A percentile compares a stretch with the other conserved stretches of the same genome.
Conservation (phyloP, 2,888 invertebrate genomes). For the Leptarthrus brevirostris region DNA sequence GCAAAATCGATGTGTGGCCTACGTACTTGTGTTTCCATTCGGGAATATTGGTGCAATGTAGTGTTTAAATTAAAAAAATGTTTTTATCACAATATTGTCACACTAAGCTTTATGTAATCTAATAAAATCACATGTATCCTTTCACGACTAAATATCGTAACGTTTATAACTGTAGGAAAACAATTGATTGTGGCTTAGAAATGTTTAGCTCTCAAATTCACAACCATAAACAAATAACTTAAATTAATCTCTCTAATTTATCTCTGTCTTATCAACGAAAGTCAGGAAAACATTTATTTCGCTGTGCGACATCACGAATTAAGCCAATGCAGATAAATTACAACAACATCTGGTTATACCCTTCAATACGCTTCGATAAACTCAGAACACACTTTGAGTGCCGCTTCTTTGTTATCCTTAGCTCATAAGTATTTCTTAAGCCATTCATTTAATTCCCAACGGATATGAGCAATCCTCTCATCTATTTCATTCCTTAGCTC, state of each 20-base stretch:
- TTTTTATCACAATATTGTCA: too few relatives aligned
- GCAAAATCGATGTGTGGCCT: background rate
- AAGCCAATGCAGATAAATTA: slow-evolving; percentile 49
- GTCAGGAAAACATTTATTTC: slow-evolving; percentile 27
- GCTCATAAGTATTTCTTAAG: slow-evolving; percentile 52
- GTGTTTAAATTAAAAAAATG: too few relatives aligned
- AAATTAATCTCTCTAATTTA: slow-evolving; percentile 18
- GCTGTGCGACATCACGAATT: slow-evolving; percentile 37
- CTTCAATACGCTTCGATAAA: slow-evolving; percentile 47
- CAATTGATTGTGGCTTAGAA: too few relatives aligned
- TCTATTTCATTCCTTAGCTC: slow-evolving; percentile 50
- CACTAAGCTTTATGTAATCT: too few relatives aligned
- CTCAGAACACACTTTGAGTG: slow-evolving; percentile 33
- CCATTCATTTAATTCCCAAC: slow-evolving; percentile 52
- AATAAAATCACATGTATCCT: too few relatives aligned
- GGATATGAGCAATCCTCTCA: slow-evolving; percentile 51
- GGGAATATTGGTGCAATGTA: too few relatives aligned
- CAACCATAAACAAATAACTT: slow-evolving; percentile 34
- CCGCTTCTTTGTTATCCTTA: slow-evolving; percentile 38
- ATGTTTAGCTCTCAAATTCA: too few relatives aligned
- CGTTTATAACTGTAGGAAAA: too few relatives aligned
- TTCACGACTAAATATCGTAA: too few relatives aligned
- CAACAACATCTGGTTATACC: slow-evolving; percentile 46
- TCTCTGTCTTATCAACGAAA: slow-evolving; percentile 27
- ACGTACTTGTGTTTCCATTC: too few relatives aligned